Evolutionary conservation across 1,140 invertebrate species (phyloP).

Genomic region (Mya arenaria): DNA sequence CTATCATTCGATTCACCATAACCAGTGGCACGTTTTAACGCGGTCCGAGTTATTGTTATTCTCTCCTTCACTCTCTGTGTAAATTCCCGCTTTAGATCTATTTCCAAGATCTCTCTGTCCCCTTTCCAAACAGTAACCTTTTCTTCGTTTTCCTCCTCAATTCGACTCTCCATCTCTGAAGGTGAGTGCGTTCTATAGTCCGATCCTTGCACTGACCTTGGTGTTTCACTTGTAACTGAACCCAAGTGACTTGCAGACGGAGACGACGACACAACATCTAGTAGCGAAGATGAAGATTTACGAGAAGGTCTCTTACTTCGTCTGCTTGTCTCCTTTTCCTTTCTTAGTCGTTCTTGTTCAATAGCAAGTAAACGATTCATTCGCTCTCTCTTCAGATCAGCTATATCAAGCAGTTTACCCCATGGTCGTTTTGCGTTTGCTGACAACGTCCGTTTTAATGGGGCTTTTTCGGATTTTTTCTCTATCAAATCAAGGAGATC

Average conservation of each 20-base stretch:
- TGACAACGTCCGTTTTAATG: slow-evolving; percentile 43
- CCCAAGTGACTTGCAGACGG: not conserved
- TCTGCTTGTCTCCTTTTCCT: slow-evolving; percentile 24
- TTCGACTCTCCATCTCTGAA: not conserved
- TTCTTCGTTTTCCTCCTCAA: slow-evolving; percentile 31
- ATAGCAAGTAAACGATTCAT: slow-evolving; percentile 31
- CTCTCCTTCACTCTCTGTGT: slow-evolving; percentile 66
- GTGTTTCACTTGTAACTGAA: not conserved
- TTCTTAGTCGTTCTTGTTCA: slow-evolving; percentile 31
- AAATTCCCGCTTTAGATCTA: slow-evolving; percentile 70
- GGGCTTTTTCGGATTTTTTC: not conserved
- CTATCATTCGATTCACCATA: slow-evolving; percentile 66
- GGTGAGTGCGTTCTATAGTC: slow-evolving; percentile 36
- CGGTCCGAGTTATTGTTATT: slow-evolving; percentile 63
- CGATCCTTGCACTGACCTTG: slow-evolving; percentile 22
- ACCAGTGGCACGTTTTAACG: slow-evolving; percentile 68
- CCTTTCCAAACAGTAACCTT: slow-evolving; percentile 68
- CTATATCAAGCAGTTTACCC: slow-evolving; percentile 64
- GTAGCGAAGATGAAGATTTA: not conserved
- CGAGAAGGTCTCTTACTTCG: not conserved
- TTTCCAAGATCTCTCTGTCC: slow-evolving; percentile 66
- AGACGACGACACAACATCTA: not conserved
- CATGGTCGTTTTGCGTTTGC: slow-evolving; percentile 51
- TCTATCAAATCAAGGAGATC: slow-evolving; percentile 40
- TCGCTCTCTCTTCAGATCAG: slow-evolving; percentile 55